Base-by-base conservation (phyloP, 2,888 invertebrate genomes). In the Ichneumoninae sp. region DNA sequence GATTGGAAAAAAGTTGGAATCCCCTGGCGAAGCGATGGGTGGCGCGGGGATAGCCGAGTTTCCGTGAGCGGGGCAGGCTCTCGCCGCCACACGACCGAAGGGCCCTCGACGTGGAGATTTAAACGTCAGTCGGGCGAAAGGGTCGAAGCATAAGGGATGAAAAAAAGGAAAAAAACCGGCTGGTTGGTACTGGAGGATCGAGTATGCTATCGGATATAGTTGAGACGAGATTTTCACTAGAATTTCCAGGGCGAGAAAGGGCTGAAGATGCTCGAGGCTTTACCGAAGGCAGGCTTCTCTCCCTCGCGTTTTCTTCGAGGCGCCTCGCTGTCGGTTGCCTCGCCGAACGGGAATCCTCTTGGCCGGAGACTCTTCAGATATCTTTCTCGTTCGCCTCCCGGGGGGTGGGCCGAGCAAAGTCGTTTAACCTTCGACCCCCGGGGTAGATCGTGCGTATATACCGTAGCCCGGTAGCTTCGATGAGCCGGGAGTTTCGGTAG, bases 341-440 rank as follows among this genome's bases (percentile, higher is more conserved):
- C 86, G 82, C 83, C 86, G 88, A 87, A 88, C 86, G 85, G 86
- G 83, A 88, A 89, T 89, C 87, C 87, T 74, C 69, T 69, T 68
- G 22, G n/a, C 44, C 69, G 80, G 76, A 80, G 79, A 60, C 52
- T 82, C 44, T 66, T 81, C 70, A 52, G 47, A 68, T 30, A 40
- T 77, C 85, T 87, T 84, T 83, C 80, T 83, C 66, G 68, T 68
- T 72, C 60, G 26, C 19, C 44, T 36, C 13, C 8, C 10, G 16
- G 33, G 26, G 16, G 71, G 44, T 16, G 13, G 52, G 54, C 70
- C 74, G 82, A 65, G 76, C 72, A 68, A 71, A 77, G 57, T 80
- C 80, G 77, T 84, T 84, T 80, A 82, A 76, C 83, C 71, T 80
- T 76, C 52, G 70, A 75, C 75, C 60, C 79, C 16, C 57, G 26